Evolutionary conservation across 1,140 invertebrate species (phyloP).

Genomic region (Carcinoscorpius rotundicauda): DNA sequence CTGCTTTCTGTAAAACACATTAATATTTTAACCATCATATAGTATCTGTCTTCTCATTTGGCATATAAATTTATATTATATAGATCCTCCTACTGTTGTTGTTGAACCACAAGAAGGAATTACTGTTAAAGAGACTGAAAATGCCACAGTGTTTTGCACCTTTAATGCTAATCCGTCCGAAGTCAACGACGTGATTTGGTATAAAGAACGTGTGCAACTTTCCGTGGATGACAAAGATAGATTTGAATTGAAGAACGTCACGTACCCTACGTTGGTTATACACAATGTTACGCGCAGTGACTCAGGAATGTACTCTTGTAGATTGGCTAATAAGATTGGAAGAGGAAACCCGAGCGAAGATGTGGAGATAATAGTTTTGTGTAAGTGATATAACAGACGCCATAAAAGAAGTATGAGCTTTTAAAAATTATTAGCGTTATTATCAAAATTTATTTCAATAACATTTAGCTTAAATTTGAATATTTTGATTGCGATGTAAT

Average conservation of each 20-base stretch:
- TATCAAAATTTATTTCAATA: too few species aligned
- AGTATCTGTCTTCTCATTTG: too few species aligned
- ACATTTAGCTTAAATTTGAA: too few species aligned
- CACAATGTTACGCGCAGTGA: background rate
- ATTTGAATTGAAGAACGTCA: background rate
- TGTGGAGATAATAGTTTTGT: background rate
- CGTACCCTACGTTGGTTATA: background rate
- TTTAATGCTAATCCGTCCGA: slow-evolving; percentile 23
- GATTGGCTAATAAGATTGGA: background rate
- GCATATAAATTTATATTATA: too few species aligned
- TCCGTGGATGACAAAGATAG: background rate
- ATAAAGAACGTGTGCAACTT: slow-evolving; percentile 4
- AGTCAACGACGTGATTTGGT: slow-evolving; percentile 21
- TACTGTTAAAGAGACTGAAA: slow-evolving; percentile 15
- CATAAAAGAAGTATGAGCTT: too few species aligned
- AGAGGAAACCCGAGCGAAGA: background rate
- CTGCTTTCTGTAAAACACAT: too few species aligned
- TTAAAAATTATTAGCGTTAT: too few species aligned
- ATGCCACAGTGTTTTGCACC: slow-evolving; percentile 15
- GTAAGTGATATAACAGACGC: background rate
- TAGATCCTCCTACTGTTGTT: slow-evolving; percentile 21
- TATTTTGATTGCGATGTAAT: too few species aligned
- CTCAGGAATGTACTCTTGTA: background rate
- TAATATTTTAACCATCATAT: too few species aligned
- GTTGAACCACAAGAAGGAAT: slow-evolving; percentile 20